Evolutionary conservation across 2,797 vertebrate genomes (phyloP).

Genomic region (Cygnus olor): DNA sequence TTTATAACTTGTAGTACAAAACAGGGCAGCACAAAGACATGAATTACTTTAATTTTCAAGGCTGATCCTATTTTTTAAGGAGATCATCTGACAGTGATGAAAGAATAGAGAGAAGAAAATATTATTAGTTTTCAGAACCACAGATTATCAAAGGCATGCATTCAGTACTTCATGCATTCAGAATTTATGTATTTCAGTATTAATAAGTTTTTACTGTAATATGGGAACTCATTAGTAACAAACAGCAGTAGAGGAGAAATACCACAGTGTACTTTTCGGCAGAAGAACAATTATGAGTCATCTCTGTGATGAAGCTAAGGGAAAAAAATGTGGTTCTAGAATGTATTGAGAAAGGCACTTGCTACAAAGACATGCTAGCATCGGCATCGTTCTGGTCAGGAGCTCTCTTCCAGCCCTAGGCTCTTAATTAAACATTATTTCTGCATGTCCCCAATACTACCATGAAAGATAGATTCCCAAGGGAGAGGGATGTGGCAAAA

Average conservation of each 20-base stretch:
- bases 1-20: background rate
- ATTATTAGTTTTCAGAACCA: background rate
- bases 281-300: background rate
- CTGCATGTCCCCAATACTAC: background rate
- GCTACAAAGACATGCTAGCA: background rate
- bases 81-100: background rate
- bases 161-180: no score
- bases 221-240: background rate
- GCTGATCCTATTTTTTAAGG: background rate
- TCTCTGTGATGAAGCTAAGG: background rate
- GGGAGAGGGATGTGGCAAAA: background rate
- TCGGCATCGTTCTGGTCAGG: background rate
- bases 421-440: background rate
- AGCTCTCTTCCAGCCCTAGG: background rate
- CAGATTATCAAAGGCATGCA: background rate
- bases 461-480: background rate
- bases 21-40: background rate
- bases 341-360: background rate
- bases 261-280: background rate
- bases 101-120: background rate
- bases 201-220: background rate
- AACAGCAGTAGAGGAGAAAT: fast-evolving
- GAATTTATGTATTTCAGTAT: background rate
- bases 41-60: background rate
- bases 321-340: background rate